Conservation (phyloP, 2,888 invertebrate genomes). For the Epistrophe eligans region DNA sequence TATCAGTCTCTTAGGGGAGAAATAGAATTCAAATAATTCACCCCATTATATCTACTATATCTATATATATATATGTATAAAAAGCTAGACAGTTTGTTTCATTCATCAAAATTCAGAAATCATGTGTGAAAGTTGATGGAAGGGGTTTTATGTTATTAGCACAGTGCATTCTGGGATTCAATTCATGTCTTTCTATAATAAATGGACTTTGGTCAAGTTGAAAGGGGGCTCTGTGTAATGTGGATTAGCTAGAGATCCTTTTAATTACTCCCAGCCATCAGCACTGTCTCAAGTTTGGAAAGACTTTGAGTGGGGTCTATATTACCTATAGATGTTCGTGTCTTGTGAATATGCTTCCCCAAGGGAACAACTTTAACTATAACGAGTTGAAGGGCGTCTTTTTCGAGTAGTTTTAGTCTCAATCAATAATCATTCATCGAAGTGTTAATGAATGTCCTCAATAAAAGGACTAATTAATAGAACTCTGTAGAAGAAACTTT, state of each 20-base stretch:
- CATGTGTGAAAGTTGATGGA: conserved; percentile 44
- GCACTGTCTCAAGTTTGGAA: conserved; percentile 78
- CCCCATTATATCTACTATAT: conserved; percentile 1
- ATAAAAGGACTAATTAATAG: conserved; percentile 53
- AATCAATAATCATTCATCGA: conserved; percentile 54
- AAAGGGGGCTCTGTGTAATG: conserved; percentile 39
- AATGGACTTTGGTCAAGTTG: conserved; percentile 82
- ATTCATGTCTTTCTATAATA: conserved; percentile 77
- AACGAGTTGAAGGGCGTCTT: background rate
- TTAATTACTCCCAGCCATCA: conserved; percentile 83
- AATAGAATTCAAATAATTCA: conserved; percentile 30
- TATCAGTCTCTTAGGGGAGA: conserved; percentile 18
- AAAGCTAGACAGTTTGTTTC: background rate
- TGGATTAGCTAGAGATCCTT: conserved; percentile 82
- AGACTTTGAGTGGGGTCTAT: conserved; percentile 47
- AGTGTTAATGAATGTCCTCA: conserved; percentile 54
- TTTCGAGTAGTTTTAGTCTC: conserved; percentile 5
- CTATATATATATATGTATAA: too few relatives aligned
- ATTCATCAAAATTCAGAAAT: conserved; percentile 57
- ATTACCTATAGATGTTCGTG: conserved; percentile 16
- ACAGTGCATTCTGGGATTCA: conserved; percentile 57
- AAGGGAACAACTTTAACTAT: conserved; percentile 20
- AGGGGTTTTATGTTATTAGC: conserved; percentile 53
- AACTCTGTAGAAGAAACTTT: background rate
- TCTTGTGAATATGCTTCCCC: conserved; percentile 21